These are phyloP conservation scores for Nematostella vectensis DNA, from an alignment of 92 coral and sea anemone genomes.

Conservation along the genomic window DNA sequence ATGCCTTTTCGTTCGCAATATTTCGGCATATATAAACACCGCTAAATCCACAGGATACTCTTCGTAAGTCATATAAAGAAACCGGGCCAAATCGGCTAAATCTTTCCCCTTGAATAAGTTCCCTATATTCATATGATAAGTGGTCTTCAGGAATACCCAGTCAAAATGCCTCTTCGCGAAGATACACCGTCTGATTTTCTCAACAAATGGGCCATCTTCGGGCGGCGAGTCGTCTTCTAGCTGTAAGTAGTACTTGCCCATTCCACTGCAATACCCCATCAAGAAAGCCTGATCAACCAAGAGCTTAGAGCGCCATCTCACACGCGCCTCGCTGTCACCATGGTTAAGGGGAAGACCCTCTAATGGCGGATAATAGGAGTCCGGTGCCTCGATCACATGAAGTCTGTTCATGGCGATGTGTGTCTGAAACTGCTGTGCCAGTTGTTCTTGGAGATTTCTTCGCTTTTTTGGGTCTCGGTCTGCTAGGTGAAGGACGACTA, in stretches of 20 bases:
- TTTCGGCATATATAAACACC: neutral
- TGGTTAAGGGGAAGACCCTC: conserved; percentile 15
- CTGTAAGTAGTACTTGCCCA: conserved; percentile 38
- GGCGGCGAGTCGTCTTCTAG: conserved; percentile 33
- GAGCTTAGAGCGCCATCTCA: conserved; percentile 47
- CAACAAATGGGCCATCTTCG: neutral
- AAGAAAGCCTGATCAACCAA: conserved; percentile 33
- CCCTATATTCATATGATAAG: neutral
- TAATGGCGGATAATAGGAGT: conserved; percentile 15
- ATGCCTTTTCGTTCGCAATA: too few relatives aligned
- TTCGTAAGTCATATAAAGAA: neutral
- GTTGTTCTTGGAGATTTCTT: neutral
- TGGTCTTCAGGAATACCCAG: neutral
- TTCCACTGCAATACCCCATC: conserved; percentile 30
- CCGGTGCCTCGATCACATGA: conserved; percentile 18
- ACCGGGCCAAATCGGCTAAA: neutral
- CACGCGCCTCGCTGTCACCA: conserved; percentile 31
- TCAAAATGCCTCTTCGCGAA: neutral
- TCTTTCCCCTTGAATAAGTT: neutral
- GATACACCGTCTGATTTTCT: neutral
- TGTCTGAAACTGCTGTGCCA: neutral
- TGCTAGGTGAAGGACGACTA: neutral
- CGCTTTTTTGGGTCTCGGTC: neutral
- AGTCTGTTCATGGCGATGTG: neutral
- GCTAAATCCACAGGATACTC: neutral